Percentiles rank a stretch among this genome's conserved stretches.
phyloP scores from a whole-genome alignment of 2,113 vertebrate species.

The Cyphomyrus plagiostoma region DNA sequence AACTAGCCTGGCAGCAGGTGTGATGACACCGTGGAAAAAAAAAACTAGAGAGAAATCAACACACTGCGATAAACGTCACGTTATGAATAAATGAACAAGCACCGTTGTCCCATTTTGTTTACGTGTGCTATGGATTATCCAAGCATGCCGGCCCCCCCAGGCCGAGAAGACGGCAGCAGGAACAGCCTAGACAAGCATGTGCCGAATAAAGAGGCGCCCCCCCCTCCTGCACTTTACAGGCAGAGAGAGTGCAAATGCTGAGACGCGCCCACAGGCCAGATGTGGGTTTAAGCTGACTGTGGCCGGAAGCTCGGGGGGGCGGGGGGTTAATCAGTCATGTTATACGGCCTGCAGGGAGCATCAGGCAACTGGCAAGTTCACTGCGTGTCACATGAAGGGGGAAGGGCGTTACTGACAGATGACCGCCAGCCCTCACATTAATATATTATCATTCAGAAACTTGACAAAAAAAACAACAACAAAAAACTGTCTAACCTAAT shows the following conservation, averaged over 20 bases:
- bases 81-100: slow-evolving; percentile 13
- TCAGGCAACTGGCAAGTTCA: background rate
- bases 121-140: background rate
- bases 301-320: background rate
- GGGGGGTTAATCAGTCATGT: background rate
- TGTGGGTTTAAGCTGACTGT: background rate
- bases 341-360: background rate
- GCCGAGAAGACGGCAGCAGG: background rate
- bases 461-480: background rate
- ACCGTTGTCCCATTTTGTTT: background rate
- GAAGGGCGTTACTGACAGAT: background rate
- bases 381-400: background rate
- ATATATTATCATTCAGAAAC: background rate
- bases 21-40: background rate
- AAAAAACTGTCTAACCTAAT: background rate
- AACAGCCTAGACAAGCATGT: background rate
- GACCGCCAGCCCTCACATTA: background rate
- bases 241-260: background rate
- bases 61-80: background rate
- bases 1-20: background rate
- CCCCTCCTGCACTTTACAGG: background rate
- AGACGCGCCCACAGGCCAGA: background rate
- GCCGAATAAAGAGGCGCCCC: background rate
- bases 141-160: too few relatives aligned
- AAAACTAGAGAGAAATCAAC: background rate